phyloP scores from a whole-genome alignment of 1,140 invertebrate genomes.

The Idris sp. region DNA sequence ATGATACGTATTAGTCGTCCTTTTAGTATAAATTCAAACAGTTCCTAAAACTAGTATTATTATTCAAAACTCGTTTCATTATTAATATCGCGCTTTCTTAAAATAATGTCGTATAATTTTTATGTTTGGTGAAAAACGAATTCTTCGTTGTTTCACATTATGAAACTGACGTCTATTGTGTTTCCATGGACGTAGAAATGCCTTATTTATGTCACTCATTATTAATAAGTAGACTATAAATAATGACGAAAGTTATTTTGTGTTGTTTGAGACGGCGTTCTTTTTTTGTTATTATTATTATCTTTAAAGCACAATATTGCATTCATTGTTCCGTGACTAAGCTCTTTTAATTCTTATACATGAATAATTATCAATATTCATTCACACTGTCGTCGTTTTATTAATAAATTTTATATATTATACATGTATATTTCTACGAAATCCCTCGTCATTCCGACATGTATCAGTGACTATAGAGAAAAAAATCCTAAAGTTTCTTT shows the following conservation, averaged over 20 bases:
- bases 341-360: slow-evolving; percentile 55
- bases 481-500: slow-evolving; percentile 63
- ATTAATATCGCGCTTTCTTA: slow-evolving; percentile 44
- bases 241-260: slow-evolving; percentile 28
- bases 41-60: slow-evolving; percentile 35
- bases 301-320: slow-evolving; percentile 33
- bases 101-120: slow-evolving; percentile 46
- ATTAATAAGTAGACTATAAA: slow-evolving; percentile 47
- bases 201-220: slow-evolving; percentile 30
- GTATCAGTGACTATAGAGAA: slow-evolving; percentile 59
- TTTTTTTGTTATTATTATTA: too few species aligned
- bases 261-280: too few species aligned
- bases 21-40: slow-evolving; percentile 32
- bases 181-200: slow-evolving; percentile 18
- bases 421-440: slow-evolving; percentile 51
- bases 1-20: slow-evolving; percentile 33
- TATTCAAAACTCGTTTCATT: slow-evolving; percentile 26
- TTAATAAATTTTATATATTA: slow-evolving; percentile 14
- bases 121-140: slow-evolving; percentile 31
- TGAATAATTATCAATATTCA: slow-evolving; percentile 63
- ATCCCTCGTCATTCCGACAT: slow-evolving; percentile 62
- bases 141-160: slow-evolving; percentile 19
- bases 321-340: slow-evolving; percentile 24
- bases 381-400: slow-evolving; percentile 34
- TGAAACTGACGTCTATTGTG: slow-evolving; percentile 1